A percentile compares a stretch with the other conserved stretches of the same genome.
These are phyloP conservation scores for Ormyrus pomaceus DNA, from an alignment of 2,888 invertebrate species.

Conservation along the genomic window DNA sequence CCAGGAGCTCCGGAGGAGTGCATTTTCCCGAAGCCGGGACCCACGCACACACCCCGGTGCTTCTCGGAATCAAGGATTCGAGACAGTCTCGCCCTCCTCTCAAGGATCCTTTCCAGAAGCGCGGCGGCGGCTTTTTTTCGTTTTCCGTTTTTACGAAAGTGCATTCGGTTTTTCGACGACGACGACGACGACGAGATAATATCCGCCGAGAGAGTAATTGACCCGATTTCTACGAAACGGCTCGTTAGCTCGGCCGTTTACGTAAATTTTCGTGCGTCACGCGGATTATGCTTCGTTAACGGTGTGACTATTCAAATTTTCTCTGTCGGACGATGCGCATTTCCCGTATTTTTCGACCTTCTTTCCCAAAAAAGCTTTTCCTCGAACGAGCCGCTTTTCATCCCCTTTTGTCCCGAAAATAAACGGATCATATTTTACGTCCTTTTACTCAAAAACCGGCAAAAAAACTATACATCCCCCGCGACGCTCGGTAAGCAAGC, in stretches of 20 bases:
- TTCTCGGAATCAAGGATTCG: conserved; percentile 67
- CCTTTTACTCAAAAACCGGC: too few species aligned
- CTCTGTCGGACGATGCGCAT: too few species aligned
- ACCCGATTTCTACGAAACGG: conserved; percentile 26
- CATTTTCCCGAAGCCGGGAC: conserved; percentile 64
- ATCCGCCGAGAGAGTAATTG: conserved; percentile 24
- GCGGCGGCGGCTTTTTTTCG: not conserved
- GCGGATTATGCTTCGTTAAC: not conserved
- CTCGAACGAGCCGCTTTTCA: too few species aligned
- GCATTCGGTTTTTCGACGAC: not conserved
- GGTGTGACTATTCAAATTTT: too few species aligned
- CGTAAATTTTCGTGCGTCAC: conserved; percentile 12
- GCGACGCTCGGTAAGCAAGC: too few species aligned
- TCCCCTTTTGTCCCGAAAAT: too few species aligned
- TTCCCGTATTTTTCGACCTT: too few species aligned
- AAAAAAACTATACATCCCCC: too few species aligned
- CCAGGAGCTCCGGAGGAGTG: conserved; percentile 61
- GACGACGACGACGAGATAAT: not conserved
- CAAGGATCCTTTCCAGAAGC: conserved; percentile 2
- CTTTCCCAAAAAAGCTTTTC: too few species aligned
- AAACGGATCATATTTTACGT: too few species aligned
- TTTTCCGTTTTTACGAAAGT: conserved; percentile 19
- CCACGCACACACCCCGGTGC: conserved; percentile 70
- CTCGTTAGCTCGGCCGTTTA: not conserved
- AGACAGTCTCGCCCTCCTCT: conserved; percentile 7